Conservation (phyloP, 2,113 vertebrate species). For the Siniperca knerii region DNA sequence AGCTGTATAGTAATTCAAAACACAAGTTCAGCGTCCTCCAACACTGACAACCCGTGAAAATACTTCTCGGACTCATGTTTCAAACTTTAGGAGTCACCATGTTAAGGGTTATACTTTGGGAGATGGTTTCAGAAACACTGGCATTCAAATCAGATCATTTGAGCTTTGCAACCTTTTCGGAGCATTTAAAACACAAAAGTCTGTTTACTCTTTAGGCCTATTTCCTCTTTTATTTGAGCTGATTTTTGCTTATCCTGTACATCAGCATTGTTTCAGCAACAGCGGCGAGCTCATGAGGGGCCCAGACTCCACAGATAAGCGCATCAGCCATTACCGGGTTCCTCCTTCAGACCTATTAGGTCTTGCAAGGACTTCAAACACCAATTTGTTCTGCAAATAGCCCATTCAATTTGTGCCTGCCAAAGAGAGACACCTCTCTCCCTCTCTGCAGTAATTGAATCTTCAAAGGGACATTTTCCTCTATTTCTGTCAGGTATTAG, state of each 20-base stretch:
- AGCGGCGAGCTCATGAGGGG: constrained; percentile 33
- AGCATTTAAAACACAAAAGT: constrained; percentile 11
- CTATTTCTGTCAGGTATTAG: constrained; percentile 76
- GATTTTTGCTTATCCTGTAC: constrained; percentile 44
- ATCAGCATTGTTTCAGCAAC: constrained; percentile 55
- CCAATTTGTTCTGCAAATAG: constrained; percentile 88
- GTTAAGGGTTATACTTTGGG: background rate
- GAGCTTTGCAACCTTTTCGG: background rate
- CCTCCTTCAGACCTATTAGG: constrained; percentile 85
- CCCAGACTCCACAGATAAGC: constrained; percentile 72
- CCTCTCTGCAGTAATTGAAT: constrained; percentile 86
- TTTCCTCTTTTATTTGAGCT: constrained; percentile 35
- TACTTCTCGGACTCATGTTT: background rate
- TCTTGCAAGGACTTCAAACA: constrained; percentile 84
- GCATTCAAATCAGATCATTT: background rate
- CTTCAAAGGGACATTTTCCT: constrained; percentile 86
- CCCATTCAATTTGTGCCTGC: constrained; percentile 81
- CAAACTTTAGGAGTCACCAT: background rate
- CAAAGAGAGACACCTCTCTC: constrained; percentile 80
- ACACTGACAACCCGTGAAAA: background rate
- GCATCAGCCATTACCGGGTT: constrained; percentile 74
- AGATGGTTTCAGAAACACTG: background rate
- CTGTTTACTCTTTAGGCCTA: constrained; percentile 39
- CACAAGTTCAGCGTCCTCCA: background rate
- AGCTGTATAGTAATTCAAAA: background rate